Conservation (phyloP, 2,797 vertebrate genomes). For the Urocyon cinereoargenteus region DNA sequence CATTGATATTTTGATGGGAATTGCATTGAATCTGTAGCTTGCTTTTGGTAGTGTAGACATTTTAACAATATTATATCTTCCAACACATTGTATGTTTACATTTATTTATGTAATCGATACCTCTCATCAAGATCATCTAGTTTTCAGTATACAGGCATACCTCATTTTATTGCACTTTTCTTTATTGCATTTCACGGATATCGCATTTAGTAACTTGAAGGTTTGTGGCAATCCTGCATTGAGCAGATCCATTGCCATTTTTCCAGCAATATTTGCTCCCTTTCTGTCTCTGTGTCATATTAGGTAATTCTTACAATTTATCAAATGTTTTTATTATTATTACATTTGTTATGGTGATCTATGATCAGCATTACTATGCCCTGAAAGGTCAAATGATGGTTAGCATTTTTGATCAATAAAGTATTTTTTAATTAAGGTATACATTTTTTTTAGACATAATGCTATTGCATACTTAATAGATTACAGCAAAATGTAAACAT, state of each 20-base stretch:
- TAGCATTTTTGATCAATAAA: background rate
- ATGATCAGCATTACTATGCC: background rate
- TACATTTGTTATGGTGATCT: background rate
- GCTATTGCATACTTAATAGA: background rate
- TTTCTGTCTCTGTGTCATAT: background rate
- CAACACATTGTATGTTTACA: background rate
- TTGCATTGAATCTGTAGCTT: background rate
- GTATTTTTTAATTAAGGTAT: background rate
- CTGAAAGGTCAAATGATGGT: background rate
- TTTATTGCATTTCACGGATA: background rate
- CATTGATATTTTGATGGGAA: background rate
- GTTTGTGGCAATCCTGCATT: background rate
- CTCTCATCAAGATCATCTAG: background rate
- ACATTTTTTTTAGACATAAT: background rate
- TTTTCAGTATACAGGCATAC: background rate
- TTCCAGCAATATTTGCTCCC: background rate
- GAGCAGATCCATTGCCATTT: background rate
- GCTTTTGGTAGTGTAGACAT: background rate
- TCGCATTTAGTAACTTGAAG: background rate
- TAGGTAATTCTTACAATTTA: background rate
- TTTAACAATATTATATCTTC: background rate
- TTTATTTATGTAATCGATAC: background rate
- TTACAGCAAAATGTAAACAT: background rate
- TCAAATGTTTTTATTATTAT: background rate
- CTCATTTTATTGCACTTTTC: background rate